A percentile compares a stretch with the other conserved stretches of the same genome.
These are phyloP conservation scores for Chironex yamaguchii DNA, from an alignment of 30 jellyfish, hydroid and myxozoan genomes.

Conservation along the genomic window DNA sequence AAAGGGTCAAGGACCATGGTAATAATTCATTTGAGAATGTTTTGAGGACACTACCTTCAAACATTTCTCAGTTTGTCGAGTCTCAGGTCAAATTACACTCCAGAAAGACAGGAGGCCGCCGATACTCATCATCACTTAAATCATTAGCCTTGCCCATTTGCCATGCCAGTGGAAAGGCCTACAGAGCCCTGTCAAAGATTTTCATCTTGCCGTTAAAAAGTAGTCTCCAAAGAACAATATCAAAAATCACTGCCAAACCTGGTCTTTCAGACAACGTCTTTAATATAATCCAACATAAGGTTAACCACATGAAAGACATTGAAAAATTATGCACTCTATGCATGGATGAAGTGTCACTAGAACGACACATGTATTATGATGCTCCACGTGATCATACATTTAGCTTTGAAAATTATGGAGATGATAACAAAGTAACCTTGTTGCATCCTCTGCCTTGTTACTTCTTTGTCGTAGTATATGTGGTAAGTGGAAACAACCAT, in stretches of 20 bases:
- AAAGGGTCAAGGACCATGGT: too few species aligned
- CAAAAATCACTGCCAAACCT: constrained; percentile 51
- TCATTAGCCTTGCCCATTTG: constrained; percentile 40
- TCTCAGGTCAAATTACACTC: not conserved
- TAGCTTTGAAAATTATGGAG: constrained; percentile 56
- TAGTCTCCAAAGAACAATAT: not conserved
- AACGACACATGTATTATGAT: constrained; percentile 41
- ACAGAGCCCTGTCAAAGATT: constrained; percentile 31
- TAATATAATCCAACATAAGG: constrained; percentile 6
- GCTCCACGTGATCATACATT: not conserved
- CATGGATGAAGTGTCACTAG: constrained; percentile 61
- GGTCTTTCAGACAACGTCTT: constrained; percentile 48
- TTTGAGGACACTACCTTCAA: too few species aligned
- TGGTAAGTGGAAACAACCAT: constrained; percentile 66
- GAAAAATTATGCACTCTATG: constrained; percentile 23
- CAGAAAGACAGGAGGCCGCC: not conserved
- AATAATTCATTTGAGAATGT: too few species aligned
- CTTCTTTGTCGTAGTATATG: constrained; percentile 35
- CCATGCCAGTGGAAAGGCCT: constrained; percentile 54
- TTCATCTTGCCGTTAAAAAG: constrained; percentile 5
- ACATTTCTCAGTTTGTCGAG: too few species aligned
- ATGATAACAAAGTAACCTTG: constrained; percentile 1
- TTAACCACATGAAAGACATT: constrained; percentile 15
- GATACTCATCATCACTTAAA: constrained; percentile 25
- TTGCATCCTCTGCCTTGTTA: constrained; percentile 40